Percentiles rank a stretch among this genome's conserved stretches.
phyloP scores from a whole-genome alignment of 2,797 vertebrate genomes.

The Antrozous pallidus region DNA sequence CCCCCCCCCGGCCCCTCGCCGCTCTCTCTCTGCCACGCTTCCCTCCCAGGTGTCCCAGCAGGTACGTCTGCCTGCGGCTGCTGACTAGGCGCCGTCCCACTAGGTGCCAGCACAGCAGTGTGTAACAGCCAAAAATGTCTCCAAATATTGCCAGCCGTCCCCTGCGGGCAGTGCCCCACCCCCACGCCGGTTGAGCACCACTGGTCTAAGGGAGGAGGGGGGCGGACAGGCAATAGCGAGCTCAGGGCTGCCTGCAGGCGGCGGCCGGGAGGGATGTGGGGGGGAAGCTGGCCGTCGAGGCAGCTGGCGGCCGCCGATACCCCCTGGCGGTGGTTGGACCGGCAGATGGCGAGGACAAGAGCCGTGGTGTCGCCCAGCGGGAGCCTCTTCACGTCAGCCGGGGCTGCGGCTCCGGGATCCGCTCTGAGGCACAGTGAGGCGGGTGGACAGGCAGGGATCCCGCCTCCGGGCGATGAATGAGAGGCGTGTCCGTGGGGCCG shows the following conservation, averaged over 20 bases:
- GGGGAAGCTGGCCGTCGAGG: not conserved
- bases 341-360: not conserved
- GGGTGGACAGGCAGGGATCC: not conserved
- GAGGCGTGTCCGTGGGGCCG: constrained; percentile 58
- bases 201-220: not conserved
- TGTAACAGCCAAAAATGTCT: not conserved
- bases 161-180: not conserved
- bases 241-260: not conserved
- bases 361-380: not conserved
- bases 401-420: not conserved
- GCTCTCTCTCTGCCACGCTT: not conserved
- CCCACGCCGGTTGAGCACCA: not conserved
- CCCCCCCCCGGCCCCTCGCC: not conserved
- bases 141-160: not conserved
- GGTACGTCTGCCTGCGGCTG: not conserved
- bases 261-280: not conserved
- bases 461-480: constrained; percentile 69
- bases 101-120: not conserved
- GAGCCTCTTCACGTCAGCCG: not conserved
- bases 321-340: not conserved
- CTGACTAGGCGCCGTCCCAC: not conserved
- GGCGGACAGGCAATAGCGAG: not conserved
- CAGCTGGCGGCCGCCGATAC: not conserved
- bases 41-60: not conserved
- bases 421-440: not conserved